phyloP scores from a whole-genome alignment of 2,797 vertebrate species.

The Anguilla obscura region DNA sequence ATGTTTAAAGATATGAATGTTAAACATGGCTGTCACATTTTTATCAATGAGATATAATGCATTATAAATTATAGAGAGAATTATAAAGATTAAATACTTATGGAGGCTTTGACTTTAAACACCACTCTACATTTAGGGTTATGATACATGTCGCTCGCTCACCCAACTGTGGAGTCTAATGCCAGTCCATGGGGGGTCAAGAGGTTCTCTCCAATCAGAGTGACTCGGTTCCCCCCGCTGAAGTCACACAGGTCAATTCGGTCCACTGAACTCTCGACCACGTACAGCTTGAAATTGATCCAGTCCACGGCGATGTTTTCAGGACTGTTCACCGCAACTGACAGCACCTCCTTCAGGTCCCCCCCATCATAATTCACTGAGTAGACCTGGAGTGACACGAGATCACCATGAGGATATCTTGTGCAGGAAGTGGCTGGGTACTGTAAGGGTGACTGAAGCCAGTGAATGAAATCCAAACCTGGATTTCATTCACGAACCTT shows the following conservation, averaged over 20 bases:
- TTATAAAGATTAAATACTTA: neutral
- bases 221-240: constrained; percentile 66
- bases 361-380: constrained; percentile 64
- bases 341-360: constrained; percentile 65
- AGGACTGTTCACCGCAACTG: constrained; percentile 58
- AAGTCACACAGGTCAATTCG: constrained; percentile 71
- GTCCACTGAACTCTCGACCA: constrained; percentile 67
- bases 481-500: too few species aligned
- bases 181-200: constrained; percentile 66
- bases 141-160: constrained; percentile 36
- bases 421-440: neutral
- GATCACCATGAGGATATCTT: neutral
- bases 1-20: too few species aligned
- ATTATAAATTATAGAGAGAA: neutral
- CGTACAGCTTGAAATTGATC: constrained; percentile 75
- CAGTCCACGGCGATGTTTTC: constrained; percentile 75
- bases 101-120: neutral
- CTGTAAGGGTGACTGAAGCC: neutral
- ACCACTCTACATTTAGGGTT: constrained; percentile 25
- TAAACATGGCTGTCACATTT: neutral
- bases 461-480: neutral
- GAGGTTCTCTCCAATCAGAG: constrained; percentile 71
- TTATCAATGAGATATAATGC: neutral
- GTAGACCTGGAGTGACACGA: constrained; percentile 62
- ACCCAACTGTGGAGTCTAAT: constrained; percentile 74